phyloP scores from a whole-genome alignment of 2,888 invertebrate species.

The Pandemis corylana region DNA sequence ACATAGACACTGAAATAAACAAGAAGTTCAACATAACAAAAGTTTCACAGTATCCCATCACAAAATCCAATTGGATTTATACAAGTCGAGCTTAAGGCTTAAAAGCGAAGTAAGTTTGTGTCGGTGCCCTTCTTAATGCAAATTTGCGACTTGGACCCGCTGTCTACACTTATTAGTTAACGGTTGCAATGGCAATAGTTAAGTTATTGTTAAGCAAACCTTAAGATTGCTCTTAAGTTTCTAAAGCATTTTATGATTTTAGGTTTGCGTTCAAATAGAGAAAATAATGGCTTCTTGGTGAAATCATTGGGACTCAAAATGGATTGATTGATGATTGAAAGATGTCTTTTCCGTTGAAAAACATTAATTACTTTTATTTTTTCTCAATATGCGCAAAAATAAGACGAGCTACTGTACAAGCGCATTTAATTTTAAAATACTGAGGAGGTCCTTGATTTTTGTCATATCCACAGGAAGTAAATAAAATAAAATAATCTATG shows the following conservation, averaged over 20 bases:
- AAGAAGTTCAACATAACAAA: conserved; percentile 25
- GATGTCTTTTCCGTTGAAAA: no score
- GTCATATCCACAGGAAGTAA: no score
- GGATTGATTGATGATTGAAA: no score
- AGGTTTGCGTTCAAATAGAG: background rate
- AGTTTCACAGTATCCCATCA: conserved; percentile 36
- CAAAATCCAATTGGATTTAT: conserved; percentile 68
- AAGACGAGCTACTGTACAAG: no score
- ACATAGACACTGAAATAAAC: background rate
- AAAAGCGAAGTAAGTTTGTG: conserved; percentile 56
- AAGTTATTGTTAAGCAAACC: conserved; percentile 1
- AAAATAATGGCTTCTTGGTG: background rate
- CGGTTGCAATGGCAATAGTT: conserved; percentile 39
- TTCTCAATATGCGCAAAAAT: no score
- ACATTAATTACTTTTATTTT: no score
- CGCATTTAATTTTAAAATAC: no score
- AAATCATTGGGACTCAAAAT: no score
- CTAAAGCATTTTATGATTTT: background rate
- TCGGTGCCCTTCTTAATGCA: conserved; percentile 57
- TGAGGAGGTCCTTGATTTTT: no score
- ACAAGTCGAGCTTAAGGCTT: conserved; percentile 54
- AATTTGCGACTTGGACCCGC: conserved; percentile 54
- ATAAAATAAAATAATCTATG: no score
- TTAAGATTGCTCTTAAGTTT: conserved; percentile 1
- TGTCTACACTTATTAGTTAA: conserved; percentile 51